A percentile compares a stretch with the other conserved stretches of the same genome.
These are phyloP conservation scores for Aphidius colemani DNA, from an alignment of 2,888 invertebrate species.

Conservation along the genomic window DNA sequence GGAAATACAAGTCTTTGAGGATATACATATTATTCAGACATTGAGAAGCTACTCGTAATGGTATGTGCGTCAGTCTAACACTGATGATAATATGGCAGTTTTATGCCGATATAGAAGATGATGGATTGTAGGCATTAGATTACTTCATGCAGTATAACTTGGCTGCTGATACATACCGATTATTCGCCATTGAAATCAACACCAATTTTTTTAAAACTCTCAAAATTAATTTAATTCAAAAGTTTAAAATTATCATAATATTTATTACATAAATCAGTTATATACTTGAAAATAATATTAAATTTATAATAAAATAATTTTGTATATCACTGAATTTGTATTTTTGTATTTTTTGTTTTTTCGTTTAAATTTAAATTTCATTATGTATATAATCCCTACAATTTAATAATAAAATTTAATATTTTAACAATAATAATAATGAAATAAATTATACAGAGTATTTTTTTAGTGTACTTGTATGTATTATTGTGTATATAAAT, in stretches of 20 bases:
- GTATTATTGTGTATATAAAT: conserved; percentile 42
- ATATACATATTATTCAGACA: conserved; percentile 13
- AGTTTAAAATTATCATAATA: not conserved
- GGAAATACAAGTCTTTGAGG: conserved; percentile 12
- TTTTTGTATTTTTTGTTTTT: no score
- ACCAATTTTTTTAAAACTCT: not conserved
- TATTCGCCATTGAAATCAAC: not conserved
- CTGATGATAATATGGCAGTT: conserved; percentile 28
- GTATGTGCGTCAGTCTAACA: conserved; percentile 14
- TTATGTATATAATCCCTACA: no score
- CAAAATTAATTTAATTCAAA: not conserved
- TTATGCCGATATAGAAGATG: conserved; percentile 50
- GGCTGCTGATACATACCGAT: no score
- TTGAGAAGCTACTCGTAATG: not conserved
- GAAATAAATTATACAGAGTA: not conserved
- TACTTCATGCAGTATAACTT: conserved; percentile 26
- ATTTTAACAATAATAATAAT: not conserved
- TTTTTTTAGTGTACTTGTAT: not conserved
- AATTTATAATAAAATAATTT: no score
- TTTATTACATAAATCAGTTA: not conserved
- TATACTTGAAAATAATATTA: not conserved
- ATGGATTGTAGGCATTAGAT: conserved; percentile 54
- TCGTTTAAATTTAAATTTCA: no score
- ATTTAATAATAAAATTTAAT: not conserved
- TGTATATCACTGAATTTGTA: not conserved